Percentiles rank a stretch among this genome's conserved stretches.
Conservation (phyloP, 2,113 vertebrate species). For the Gymnogyps californianus region DNA sequence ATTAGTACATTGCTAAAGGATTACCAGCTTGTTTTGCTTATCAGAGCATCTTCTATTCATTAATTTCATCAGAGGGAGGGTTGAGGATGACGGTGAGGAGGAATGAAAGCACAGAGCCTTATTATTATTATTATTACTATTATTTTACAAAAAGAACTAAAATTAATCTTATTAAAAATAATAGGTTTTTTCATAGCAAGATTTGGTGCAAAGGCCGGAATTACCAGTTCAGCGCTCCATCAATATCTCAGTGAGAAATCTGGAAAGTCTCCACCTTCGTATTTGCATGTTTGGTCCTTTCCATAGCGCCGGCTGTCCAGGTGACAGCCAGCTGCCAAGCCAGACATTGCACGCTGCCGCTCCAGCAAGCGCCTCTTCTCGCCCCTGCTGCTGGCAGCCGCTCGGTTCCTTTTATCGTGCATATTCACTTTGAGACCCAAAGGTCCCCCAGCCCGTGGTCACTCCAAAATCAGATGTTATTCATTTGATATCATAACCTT, state of each 20-base stretch:
- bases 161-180: not conserved
- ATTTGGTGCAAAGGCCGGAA: not conserved
- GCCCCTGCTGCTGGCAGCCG: fast-evolving
- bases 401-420: not conserved
- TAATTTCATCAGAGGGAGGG: not conserved
- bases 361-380: not conserved
- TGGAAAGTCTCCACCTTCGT: not conserved
- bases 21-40: not conserved
- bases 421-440: not conserved
- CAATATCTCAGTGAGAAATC: not conserved
- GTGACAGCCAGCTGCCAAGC: not conserved
- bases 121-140: not conserved
- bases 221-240: not conserved
- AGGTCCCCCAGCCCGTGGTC: not conserved
- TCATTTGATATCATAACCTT: not conserved
- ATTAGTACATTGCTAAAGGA: not conserved
- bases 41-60: not conserved
- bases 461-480: not conserved
- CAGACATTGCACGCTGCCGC: fast-evolving
- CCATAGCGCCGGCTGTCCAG: not conserved
- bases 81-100: not conserved
- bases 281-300: not conserved
- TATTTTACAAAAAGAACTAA: not conserved
- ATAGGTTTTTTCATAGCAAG: not conserved
- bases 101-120: not conserved